Evolutionary conservation across 1,140 invertebrate genomes (phyloP), one percentile per base, ranked within the genome.

Genomic region (Aradophagus sp.): DNA sequence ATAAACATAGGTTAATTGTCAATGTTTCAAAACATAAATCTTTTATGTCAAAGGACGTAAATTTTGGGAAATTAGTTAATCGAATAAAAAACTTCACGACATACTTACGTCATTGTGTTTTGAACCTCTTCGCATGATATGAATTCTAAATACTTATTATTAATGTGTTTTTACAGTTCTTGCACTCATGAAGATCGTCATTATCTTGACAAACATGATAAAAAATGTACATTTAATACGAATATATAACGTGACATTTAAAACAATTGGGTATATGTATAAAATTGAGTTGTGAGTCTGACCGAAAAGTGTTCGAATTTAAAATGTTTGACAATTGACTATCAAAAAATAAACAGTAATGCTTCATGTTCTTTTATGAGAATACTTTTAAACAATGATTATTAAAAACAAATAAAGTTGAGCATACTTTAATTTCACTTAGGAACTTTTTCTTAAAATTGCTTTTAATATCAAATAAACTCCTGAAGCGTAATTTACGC

Each of bases 61-160:
- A n/a, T n/a, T n/a, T n/a, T n/a, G n/a, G n/a, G n/a, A n/a, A n/a
- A n/a, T n/a, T n/a, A n/a, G n/a, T n/a, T n/a, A n/a, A n/a, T n/a
- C n/a, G n/a, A n/a, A n/a, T n/a, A n/a, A n/a, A n/a, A n/a, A n/a
- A n/a, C n/a, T n/a, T n/a, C n/a, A n/a, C n/a, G n/a, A n/a, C n/a
- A 13, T 41, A 76, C 75, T 83, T 53, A 80, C 79, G 47, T 79
- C 75, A 75, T 79, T 75, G 69, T 75, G 65, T 42, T 53, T 41
- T 12, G 61, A 72, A 36, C 55, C 39, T 76, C 66, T 80, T 82
- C 58, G 80, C 81, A 82, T 82, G 74, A 76, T 82, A 77, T 42
- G 73, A 45, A n/a, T 55, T 35, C 44, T 66, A 20, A 53, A 53
- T 2, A 6, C n/a, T 56, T 55, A 55, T 29, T 13, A 29, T 41